Percentiles rank a stretch among this genome's conserved stretches.
Evolutionary conservation across 2,888 invertebrate genomes (phyloP).

Genomic region (Agapostemon virescens): DNA sequence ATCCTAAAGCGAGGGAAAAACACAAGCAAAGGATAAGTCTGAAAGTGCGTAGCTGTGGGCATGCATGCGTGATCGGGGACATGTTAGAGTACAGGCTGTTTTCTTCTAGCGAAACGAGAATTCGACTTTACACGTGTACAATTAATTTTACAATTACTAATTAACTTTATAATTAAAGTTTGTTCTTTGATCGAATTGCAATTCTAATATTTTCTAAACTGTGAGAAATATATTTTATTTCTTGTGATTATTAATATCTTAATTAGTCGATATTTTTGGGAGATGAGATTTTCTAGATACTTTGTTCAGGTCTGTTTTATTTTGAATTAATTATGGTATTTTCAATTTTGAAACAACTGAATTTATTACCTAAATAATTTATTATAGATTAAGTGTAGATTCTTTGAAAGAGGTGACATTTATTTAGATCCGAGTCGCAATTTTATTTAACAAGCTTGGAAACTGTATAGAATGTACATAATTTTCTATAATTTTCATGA

Average conservation of each 20-base stretch:
- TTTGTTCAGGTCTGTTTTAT: too few species aligned
- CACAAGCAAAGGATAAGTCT: not conserved
- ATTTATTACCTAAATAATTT: not conserved
- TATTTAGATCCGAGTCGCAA: not conserved
- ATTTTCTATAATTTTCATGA: not conserved
- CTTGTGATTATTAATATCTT: not conserved
- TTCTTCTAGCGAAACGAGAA: conserved; percentile 26
- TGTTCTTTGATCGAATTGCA: not conserved
- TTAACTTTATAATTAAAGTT: too few species aligned
- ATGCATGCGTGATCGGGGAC: conserved; percentile 27
- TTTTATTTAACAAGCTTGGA: not conserved
- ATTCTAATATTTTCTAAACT: not conserved
- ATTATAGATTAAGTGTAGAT: too few species aligned
- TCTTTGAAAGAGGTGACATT: not conserved
- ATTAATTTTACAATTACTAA: too few species aligned
- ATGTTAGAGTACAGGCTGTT: conserved; percentile 21
- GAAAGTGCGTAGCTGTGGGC: not conserved
- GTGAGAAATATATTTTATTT: too few species aligned
- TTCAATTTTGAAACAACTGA: not conserved
- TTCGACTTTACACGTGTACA: conserved; percentile 35
- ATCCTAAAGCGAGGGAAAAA: conserved; percentile 12
- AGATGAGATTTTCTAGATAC: not conserved
- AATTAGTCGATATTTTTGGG: not conserved
- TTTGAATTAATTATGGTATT: too few species aligned
- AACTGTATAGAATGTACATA: not conserved